Base-by-base conservation (phyloP, 2,888 invertebrate genomes). In the Steinernema hermaphroditum region DNA sequence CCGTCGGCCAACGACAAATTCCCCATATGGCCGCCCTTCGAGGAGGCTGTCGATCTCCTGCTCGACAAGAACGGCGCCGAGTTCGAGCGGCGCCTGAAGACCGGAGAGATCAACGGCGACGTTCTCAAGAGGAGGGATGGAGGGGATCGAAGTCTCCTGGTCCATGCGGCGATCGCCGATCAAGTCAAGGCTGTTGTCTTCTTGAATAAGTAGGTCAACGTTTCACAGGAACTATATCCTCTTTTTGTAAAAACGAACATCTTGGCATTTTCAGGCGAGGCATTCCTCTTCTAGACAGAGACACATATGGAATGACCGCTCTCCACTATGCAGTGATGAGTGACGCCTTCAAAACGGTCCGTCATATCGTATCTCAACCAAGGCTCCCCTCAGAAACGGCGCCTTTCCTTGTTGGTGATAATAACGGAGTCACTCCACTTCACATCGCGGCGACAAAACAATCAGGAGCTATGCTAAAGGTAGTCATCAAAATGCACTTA, bases 371-470 rank as follows among this genome's bases (percentile, higher is more conserved):
- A 6, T 14, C 12, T 2, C 54, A 24, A 27, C 54, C 54, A 1
- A 22, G 54, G 29, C 44, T 46, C 19, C 73, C 70, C n/a, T 44
- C 50, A 32, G 50, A 32, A 14, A n/a, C 19, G 37, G 34, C 46
- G 37, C 32, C 27, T 22, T 73, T 77, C 74, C 50, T 84, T 6
- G 72, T 75, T 0, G 77, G 77, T 69, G 83, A 84, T 43, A 69
- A 71, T 8, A 80, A 80, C 12, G 76, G 73, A 14, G 81, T 85
- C 8, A 85, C 83, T 0, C 80, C 85, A 0, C 37, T 85, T 4
- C 85, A 85, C 54, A 77, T 85, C 8, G 82, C 85, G 0, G 83
- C 83, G 0, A 75, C 77, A 0, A 78, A 78, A 41, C 70, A 70
- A 9, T 76, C 79, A 22, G 76, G 77, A 0, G 82, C 79, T 72